Evolutionary conservation across 2,797 vertebrate species (phyloP).

Genomic region (Emys orbicularis): DNA sequence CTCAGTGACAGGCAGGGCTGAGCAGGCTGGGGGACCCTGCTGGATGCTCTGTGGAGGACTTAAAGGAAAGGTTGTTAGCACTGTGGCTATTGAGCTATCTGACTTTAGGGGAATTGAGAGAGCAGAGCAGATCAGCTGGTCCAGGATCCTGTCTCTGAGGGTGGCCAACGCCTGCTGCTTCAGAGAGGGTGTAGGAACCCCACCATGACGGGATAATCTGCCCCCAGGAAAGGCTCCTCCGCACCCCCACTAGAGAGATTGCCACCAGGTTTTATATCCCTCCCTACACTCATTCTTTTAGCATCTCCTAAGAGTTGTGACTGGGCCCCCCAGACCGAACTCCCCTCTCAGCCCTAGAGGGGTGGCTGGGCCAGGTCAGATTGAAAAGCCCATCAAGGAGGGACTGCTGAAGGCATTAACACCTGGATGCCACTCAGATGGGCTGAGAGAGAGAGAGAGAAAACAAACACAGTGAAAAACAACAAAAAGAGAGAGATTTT

Average conservation of each 20-base stretch:
- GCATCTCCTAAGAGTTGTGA: not conserved
- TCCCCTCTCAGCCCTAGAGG: not conserved
- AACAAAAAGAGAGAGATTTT: not conserved
- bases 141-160: not conserved
- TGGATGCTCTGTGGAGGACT: not conserved
- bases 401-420: not conserved
- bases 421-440: not conserved
- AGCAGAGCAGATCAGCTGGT: not conserved
- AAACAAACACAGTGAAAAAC: not conserved
- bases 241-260: not conserved
- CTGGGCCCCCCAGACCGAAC: not conserved
- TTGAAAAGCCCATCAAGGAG: not conserved
- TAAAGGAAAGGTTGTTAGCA: not conserved
- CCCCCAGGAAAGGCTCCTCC: not conserved
- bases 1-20: not conserved
- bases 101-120: not conserved
- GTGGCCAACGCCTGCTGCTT: not conserved
- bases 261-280: not conserved
- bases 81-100: too few relatives aligned
- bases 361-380: not conserved
- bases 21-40: not conserved
- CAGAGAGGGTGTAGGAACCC: not conserved
- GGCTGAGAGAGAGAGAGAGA: too few relatives aligned
- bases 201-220: not conserved
- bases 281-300: not conserved